Conservation (phyloP, 2,797 vertebrate species). For the Limnodromus scolopaceus region DNA sequence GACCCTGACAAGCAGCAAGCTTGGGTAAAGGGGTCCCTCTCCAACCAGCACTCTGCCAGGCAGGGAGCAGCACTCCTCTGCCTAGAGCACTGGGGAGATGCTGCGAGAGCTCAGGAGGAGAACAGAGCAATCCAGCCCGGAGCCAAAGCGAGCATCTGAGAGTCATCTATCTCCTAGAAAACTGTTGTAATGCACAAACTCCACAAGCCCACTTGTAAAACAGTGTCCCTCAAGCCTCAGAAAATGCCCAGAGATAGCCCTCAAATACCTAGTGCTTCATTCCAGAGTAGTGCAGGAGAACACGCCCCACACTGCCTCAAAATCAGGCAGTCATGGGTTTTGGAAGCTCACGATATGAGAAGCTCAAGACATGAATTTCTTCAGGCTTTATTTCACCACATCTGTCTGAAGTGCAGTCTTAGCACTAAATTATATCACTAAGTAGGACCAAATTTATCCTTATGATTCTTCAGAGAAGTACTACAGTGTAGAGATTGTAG, state of each 20-base stretch:
- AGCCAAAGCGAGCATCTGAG: fast-evolving
- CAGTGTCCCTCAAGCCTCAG: background rate
- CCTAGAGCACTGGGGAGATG: background rate
- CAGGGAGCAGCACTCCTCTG: background rate
- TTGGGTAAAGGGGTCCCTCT: background rate
- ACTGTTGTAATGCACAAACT: background rate
- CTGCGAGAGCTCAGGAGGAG: background rate
- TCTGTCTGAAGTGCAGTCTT: background rate
- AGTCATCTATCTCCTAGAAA: background rate
- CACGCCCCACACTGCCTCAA: background rate
- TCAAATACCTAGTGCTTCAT: background rate
- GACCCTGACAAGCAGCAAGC: background rate
- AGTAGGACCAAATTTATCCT: background rate
- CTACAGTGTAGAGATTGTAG: background rate
- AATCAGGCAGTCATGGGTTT: fast-evolving
- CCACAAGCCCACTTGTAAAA: background rate
- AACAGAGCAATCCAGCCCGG: background rate
- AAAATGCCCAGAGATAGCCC: background rate
- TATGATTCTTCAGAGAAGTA: background rate
- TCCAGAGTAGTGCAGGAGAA: background rate
- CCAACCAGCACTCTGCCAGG: fast-evolving
- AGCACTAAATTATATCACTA: background rate
- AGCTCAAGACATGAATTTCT: background rate
- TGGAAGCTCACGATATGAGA: background rate
- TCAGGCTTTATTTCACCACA: background rate